Evolutionary conservation across 2,888 invertebrate species (phyloP).

Genomic region (Formica aserva): DNA sequence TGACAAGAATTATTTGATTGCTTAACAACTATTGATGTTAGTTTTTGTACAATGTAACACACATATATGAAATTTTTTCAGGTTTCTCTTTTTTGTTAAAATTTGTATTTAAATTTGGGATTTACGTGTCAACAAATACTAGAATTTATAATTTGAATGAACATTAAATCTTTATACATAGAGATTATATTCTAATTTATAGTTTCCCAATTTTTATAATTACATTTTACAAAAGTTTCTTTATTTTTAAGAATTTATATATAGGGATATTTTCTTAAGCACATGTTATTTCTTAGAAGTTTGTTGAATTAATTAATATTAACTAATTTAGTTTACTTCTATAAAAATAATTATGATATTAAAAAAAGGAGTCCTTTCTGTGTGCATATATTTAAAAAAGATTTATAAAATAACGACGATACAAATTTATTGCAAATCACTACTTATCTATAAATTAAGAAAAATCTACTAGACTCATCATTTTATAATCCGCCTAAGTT

Average conservation of each 20-base stretch:
- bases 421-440: background rate
- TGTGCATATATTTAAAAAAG: background rate
- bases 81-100: background rate
- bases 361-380: background rate
- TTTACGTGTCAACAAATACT: background rate
- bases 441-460: background rate
- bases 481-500: slow-evolving; percentile 41
- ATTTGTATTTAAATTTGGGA: background rate
- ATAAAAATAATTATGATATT: slow-evolving; percentile 11
- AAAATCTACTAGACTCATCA: background rate
- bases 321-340: background rate
- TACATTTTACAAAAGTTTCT: background rate
- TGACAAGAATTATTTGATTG: background rate
- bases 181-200: background rate
- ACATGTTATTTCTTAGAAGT: background rate
- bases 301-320: background rate
- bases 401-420: background rate
- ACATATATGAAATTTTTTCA: background rate
- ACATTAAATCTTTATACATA: background rate
- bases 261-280: background rate
- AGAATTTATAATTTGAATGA: background rate
- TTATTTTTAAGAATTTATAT: background rate
- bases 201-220: background rate
- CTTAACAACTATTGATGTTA: background rate
- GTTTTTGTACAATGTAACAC: background rate